These are phyloP conservation scores for Galemys pyrenaicus DNA, from an alignment of 2,113 vertebrate species.

Conservation along the genomic window DNA sequence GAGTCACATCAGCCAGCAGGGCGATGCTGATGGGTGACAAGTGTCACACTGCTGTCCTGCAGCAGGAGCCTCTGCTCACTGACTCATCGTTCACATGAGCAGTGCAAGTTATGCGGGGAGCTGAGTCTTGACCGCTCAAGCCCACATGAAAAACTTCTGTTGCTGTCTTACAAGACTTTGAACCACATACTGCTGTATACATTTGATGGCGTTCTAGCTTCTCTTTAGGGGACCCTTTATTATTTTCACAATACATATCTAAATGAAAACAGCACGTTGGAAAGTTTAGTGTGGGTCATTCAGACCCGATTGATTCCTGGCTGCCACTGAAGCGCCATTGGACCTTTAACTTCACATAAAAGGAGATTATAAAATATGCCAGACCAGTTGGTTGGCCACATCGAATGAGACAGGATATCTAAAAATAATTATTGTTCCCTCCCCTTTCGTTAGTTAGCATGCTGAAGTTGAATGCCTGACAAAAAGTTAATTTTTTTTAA, in stretches of 20 bases:
- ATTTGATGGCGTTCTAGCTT: background rate
- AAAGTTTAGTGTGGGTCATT: background rate
- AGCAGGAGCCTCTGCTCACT: no score
- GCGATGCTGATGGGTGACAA: background rate
- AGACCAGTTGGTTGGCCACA: background rate
- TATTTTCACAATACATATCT: background rate
- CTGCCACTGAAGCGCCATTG: background rate
- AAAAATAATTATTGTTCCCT: background rate
- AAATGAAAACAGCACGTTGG: background rate
- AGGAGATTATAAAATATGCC: background rate
- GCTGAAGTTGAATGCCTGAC: background rate
- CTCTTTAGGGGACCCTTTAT: background rate
- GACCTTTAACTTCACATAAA: background rate
- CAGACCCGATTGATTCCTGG: background rate
- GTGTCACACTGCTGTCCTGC: no score
- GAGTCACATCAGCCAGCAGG: rapidly evolving
- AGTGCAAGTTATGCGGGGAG: background rate
- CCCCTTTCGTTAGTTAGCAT: background rate
- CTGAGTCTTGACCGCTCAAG: background rate
- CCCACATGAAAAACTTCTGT: background rate
- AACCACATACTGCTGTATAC: background rate
- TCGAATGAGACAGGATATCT: background rate
- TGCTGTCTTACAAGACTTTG: background rate
- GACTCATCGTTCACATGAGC: background rate
- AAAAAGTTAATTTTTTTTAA: no score